Conservation (phyloP, 2,113 vertebrate species). For the Rynchops niger region DNA sequence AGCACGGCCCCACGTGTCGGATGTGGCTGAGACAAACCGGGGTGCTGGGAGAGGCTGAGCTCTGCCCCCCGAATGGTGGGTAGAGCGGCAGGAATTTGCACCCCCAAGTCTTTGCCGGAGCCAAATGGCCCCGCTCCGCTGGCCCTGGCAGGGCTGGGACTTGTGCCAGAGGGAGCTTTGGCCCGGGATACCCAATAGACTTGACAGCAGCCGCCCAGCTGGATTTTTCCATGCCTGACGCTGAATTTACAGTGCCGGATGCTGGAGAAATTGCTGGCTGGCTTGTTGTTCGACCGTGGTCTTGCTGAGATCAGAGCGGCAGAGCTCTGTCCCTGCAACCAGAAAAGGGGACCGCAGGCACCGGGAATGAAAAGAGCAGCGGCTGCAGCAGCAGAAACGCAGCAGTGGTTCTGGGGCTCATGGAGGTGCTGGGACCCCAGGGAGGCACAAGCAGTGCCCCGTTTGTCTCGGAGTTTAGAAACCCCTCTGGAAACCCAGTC, state of each 20-base stretch:
- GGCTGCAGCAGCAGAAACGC: neutral
- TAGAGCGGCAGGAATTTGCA: neutral
- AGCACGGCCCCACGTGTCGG: accelerated
- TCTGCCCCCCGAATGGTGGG: accelerated
- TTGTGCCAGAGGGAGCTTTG: neutral
- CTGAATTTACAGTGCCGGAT: neutral
- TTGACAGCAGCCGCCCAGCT: neutral
- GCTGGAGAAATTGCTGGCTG: neutral
- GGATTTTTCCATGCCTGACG: neutral
- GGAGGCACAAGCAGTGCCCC: accelerated
- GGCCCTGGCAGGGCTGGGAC: neutral
- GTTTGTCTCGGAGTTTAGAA: accelerated
- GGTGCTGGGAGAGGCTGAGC: neutral
- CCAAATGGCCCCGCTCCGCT: accelerated
- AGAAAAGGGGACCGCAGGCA: accelerated
- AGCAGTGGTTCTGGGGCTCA: accelerated
- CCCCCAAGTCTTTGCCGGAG: accelerated
- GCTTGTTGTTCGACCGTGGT: neutral
- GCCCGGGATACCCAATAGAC: neutral
- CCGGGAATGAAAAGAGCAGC: neutral
- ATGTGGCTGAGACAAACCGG: accelerated
- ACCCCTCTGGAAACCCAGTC: accelerated
- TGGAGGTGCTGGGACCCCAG: neutral
- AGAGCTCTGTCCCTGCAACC: neutral
- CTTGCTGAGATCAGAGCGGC: neutral